Evolutionary conservation across 1,140 invertebrate species (phyloP), one percentile per base, ranked within the genome.

Genomic region (Anoplophora glabripennis): DNA sequence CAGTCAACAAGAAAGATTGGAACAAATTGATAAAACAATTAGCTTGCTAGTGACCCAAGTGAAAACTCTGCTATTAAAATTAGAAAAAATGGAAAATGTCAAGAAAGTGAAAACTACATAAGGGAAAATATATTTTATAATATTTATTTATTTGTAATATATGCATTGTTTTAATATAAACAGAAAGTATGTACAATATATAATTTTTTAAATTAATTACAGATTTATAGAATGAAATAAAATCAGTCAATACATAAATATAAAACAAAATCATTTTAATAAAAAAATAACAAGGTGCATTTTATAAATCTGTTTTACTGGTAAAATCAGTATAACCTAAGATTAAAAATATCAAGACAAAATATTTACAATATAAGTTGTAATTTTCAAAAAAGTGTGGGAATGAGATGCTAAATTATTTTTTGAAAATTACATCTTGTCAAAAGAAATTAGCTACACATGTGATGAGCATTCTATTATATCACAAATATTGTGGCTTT

Each of bases 391-490:
- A 45, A 36, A 58, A 28, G 10, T 49, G 37, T 49, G 7, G 42
- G 51, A 41, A 17, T 48, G 33, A 33, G 17, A 21, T 48, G 12
- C 46, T 10, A 52, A 51, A 17, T 11, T 53, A 41, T 12, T 17
- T 34, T 45, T 45, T 53, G 36, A 53, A 14, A 59, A 41, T 59
- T 0, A 41, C 34, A 45, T 18, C 9, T 46, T 49, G 46, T 41
- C 17, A 53, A 48, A 49, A 55, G 35, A 53, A 61, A 45, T 46
- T 35, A 52, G 44, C 44, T 64, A 56, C 55, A 64, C 46, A 53
- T 68, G 68, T 70, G 69, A 72, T 70, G 70, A 70, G 68, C 68
- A 70, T 67, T 70, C 60, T 66, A 66, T 63, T 64, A 64, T 72
- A 72, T 72, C 70, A 72, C 70, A 72, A 70, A 68, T 53, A 59